Evolutionary conservation across 2,888 invertebrate genomes (phyloP), one percentile per base, ranked within the genome.

Genomic region (Drosophila atripex): DNA sequence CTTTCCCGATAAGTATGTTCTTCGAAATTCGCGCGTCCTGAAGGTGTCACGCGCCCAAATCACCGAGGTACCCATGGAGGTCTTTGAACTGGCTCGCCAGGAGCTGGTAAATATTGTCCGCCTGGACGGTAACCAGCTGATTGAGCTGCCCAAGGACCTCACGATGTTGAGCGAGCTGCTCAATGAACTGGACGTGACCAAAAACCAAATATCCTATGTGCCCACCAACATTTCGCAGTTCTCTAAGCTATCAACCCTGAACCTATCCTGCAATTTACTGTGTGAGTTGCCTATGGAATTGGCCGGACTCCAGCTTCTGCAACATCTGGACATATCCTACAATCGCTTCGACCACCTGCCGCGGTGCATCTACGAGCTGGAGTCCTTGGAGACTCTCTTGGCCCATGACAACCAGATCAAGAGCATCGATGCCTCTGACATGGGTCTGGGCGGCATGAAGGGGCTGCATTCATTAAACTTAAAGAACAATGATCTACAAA

Each of bases 351-450:
- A 93, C 28, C 92, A 92, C 73, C 91, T 98, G 56, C 93, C 94
- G 75, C 93, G 94, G 14, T 94, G 94, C 74, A 93, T 97, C 87
- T 95, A 95, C 53, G 95, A 96, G 91, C 92, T 98, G 73, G 93
- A 95, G 55, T 95, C 95, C 94, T 92, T 98, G 65, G 94, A 95
- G 86, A 92, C 93, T 69, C 90, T 96, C 93, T 95, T 95, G 92
- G 94, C 94, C 0, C 94, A 95, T 47, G 95, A 96, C 78, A 96
- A 96, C 90, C 92, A 93, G 88, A 93, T 96, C 60, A 91, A 92
- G 5, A 92, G 93, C 75, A 93, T 96, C 63, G 93, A 95, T 88
- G 93, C 94, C 30, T 92, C 93, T 0, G 90, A 91, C 0, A 90
- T 91, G 0, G 94, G 94, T 0, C 91, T 97, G 14, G 93, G 93